phyloP scores from a whole-genome alignment of 2,888 invertebrate genomes.

The Mycalesis mineus region DNA sequence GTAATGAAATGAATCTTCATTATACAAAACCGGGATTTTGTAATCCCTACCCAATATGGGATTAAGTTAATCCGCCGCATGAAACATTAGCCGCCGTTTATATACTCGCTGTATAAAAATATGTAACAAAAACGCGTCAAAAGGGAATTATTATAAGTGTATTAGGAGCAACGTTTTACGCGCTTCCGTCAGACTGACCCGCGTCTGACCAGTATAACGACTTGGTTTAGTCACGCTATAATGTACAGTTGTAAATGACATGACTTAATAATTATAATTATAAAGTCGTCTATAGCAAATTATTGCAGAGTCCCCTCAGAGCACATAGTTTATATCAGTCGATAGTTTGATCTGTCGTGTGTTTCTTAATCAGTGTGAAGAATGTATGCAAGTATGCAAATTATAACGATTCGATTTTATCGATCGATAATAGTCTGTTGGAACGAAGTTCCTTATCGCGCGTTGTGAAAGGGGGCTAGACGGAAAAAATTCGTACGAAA shows the following conservation, averaged over 20 bases:
- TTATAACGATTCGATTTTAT: too few species aligned
- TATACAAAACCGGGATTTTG: constrained; percentile 50
- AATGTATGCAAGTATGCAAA: too few species aligned
- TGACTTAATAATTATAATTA: too few species aligned
- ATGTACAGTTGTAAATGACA: neutral
- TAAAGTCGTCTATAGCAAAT: too few species aligned
- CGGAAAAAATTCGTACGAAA: too few species aligned
- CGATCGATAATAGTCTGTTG: too few species aligned
- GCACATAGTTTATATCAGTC: too few species aligned
- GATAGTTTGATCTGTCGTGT: too few species aligned
- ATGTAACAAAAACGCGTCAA: neutral
- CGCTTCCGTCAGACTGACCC: neutral
- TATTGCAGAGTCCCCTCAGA: too few species aligned
- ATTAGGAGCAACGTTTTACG: constrained; percentile 8
- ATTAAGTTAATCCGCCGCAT: constrained; percentile 38
- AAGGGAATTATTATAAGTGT: neutral
- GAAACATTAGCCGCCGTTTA: neutral
- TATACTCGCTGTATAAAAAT: neutral
- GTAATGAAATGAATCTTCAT: constrained; percentile 38
- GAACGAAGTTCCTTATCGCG: too few species aligned
- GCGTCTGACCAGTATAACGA: neutral
- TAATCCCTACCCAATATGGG: constrained; percentile 56
- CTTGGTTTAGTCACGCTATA: constrained; percentile 33
- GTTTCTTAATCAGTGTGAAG: too few species aligned
- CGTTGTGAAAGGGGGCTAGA: too few species aligned